Percentiles rank a stretch among this genome's conserved stretches.
Conservation (phyloP, 2,797 vertebrate genomes). For the Bovichtus diacanthus region DNA sequence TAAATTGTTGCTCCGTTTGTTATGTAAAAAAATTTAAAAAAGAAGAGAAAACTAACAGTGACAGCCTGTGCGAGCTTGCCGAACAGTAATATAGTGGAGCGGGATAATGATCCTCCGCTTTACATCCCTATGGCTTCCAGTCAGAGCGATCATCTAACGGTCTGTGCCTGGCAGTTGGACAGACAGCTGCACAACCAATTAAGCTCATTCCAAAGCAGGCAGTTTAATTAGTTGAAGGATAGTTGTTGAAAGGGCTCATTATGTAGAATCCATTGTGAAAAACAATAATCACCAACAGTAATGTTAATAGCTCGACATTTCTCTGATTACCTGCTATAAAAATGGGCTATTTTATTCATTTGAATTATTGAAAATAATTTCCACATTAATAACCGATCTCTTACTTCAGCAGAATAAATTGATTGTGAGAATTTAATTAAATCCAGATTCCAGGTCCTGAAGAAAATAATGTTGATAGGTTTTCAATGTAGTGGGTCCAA, state of each 20-base stretch:
- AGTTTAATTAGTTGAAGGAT: constrained; percentile 68
- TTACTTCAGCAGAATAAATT: not conserved
- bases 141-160: constrained; percentile 65
- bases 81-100: constrained; percentile 25
- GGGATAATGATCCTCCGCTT: constrained; percentile 63
- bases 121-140: constrained; percentile 65
- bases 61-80: constrained; percentile 19
- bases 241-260: constrained; percentile 51
- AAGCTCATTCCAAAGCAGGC: constrained; percentile 54
- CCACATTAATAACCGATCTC: not conserved
- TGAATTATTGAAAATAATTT: constrained; percentile 5
- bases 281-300: constrained; percentile 56
- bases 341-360: constrained; percentile 5
- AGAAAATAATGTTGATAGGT: too few species aligned
- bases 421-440: not conserved
- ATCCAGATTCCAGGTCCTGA: not conserved
- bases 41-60: not conserved
- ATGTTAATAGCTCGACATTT: constrained; percentile 51
- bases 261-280: constrained; percentile 48
- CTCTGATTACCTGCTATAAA: constrained; percentile 12
- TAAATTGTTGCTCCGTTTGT: constrained; percentile 2
- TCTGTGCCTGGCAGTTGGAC: constrained; percentile 67
- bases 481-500: too few species aligned
- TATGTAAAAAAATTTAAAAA: not conserved
- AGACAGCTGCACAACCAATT: constrained; percentile 70